phyloP scores from a whole-genome alignment of 2,113 vertebrate genomes.

The Ramphastos sulfuratus region DNA sequence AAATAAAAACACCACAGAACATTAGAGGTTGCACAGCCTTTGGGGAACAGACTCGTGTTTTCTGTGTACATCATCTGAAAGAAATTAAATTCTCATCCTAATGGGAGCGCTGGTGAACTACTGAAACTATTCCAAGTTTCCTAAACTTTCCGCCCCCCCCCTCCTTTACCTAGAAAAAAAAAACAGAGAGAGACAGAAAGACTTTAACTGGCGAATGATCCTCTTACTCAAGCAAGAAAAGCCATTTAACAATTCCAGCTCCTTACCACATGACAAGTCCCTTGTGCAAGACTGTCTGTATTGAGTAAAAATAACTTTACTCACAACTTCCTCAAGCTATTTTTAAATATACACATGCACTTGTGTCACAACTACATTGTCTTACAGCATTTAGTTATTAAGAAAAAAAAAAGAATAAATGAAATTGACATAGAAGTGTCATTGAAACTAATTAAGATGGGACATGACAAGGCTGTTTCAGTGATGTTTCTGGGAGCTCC shows the following conservation, averaged over 20 bases:
- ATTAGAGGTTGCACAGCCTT: not conserved
- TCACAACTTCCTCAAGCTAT: constrained; percentile 48
- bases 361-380: not conserved
- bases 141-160: not conserved
- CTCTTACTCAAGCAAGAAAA: not conserved
- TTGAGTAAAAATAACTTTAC: constrained; percentile 50
- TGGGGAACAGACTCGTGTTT: not conserved
- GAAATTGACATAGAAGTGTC: not conserved
- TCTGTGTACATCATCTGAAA: accelerated
- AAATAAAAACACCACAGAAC: not conserved
- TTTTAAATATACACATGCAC: constrained; percentile 27
- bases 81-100: not conserved
- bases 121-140: not conserved
- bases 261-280: constrained; percentile 13
- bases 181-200: not conserved
- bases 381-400: not conserved
- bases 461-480: not conserved
- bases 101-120: not conserved
- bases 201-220: not conserved
- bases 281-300: constrained; percentile 16
- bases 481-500: not conserved
- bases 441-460: not conserved
- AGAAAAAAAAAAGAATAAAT: not conserved
- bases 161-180: not conserved
- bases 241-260: constrained; percentile 25